Conservation (phyloP, 1,140 invertebrate genomes). For the Drosophila hydei region DNA sequence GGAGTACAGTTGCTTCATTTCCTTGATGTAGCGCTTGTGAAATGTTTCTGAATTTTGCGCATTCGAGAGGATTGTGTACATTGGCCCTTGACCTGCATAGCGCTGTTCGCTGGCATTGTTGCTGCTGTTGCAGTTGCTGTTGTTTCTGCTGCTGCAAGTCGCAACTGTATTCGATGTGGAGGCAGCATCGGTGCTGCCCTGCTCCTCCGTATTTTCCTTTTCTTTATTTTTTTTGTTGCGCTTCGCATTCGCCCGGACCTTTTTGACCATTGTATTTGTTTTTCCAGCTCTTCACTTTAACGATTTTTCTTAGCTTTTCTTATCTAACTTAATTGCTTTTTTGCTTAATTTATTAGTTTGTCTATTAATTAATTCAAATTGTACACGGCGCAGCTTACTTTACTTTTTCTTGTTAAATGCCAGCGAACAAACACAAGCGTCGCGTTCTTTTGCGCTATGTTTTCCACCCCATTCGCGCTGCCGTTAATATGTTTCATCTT, state of each 20-base stretch:
- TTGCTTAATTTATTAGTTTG: not conserved
- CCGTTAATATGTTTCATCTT: slow-evolving; percentile 38
- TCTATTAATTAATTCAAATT: slow-evolving; percentile 24
- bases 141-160: not conserved
- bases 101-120: not conserved
- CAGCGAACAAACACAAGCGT: slow-evolving; percentile 60
- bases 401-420: slow-evolving; percentile 17
- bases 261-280: slow-evolving; percentile 43
- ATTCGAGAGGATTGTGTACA: slow-evolving; percentile 85
- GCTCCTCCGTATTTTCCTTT: slow-evolving; percentile 42
- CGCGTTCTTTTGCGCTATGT: slow-evolving; percentile 54
- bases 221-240: slow-evolving; percentile 34
- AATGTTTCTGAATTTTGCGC: slow-evolving; percentile 87
- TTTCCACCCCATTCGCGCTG: slow-evolving; percentile 60
- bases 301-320: not conserved
- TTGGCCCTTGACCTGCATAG: slow-evolving; percentile 43
- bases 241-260: slow-evolving; percentile 17
- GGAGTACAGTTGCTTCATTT: slow-evolving; percentile 86
- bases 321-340: not conserved
- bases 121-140: not conserved
- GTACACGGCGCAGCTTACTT: slow-evolving; percentile 10
- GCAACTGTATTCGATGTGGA: not conserved
- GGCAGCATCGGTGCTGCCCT: not conserved
- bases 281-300: slow-evolving; percentile 12
- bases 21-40: slow-evolving; percentile 87